Base-by-base conservation (phyloP, 2,888 invertebrate species). In the Chrysina gloriosa region DNA sequence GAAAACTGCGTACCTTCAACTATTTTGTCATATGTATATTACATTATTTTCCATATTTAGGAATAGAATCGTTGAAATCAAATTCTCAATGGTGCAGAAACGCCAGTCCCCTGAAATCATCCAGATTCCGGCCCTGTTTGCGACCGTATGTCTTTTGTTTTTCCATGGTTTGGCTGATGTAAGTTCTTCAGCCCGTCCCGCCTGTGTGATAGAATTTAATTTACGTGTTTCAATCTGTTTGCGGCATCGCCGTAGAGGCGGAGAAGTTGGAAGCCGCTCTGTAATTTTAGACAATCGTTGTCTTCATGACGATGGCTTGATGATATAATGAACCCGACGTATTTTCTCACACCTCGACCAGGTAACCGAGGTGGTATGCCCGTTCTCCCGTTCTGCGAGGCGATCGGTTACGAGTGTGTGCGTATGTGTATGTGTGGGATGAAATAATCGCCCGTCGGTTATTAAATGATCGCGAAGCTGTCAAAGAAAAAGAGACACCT, bases 241-340 rank as follows among this genome's bases (percentile, higher is more conserved):
- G 75, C 74, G 72, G 72, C 70, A 36, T 39, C 58, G 70, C 65
- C 74, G 75, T 71, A 71, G 69, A 70, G 75, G 82, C 81, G 77
- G 76, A 72, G 76, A 73, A 73, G 71, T 64, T 72, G 72, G 74
- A 72, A 75, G 79, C 83, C 84, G 84, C 83, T 82, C 82, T 84
- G 82, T 84, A 84, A 84, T 84, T 82, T 83, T 74, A 79, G 79
- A 79, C 83, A 81, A 83, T 83, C 82, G 83, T 80, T 80, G 83
- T 83, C 82, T 83, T 82, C 82, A 81, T 79, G 81, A 81, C 79
- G 81, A 82, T 79, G 79, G 81, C 81, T 82, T 83, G 84, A 84
- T 83, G 83, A 83, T 84, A 83, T 84, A 83, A 84, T 82, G 83
- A 83, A 83, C 78, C 81, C 79, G 79, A 79, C 77, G 77, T 80